Conservation (phyloP, 2,888 invertebrate genomes). For the Rhorus exstirpatorius region DNA sequence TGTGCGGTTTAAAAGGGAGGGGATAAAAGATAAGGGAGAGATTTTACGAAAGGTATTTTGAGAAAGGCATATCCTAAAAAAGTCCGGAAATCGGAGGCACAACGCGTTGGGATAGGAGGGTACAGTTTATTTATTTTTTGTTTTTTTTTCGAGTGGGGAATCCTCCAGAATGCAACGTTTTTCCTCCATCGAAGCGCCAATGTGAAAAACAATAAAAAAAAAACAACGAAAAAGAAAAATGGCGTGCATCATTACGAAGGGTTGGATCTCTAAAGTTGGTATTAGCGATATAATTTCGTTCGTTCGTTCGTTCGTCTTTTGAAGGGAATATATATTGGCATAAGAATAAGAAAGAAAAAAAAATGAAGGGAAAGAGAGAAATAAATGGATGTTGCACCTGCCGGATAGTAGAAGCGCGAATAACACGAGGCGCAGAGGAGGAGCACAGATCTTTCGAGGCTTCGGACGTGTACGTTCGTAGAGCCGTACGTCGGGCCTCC, state of each 20-base stretch:
- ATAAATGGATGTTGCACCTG: slow-evolving; percentile 80
- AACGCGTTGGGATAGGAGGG: no score
- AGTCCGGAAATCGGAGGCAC: no score
- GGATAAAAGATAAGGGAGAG: no score
- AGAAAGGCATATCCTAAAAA: no score
- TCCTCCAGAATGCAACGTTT: no score
- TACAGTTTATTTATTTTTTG: no score
- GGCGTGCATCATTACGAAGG: slow-evolving; percentile 31
- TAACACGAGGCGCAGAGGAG: slow-evolving; percentile 74
- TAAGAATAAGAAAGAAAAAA: slow-evolving; percentile 43
- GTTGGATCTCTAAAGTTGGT: slow-evolving; percentile 43
- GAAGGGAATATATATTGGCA: background rate
- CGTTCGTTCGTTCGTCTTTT: background rate
- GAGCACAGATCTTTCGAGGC: slow-evolving; percentile 76
- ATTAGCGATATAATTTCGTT: slow-evolving; percentile 13
- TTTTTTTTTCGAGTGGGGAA: no score
- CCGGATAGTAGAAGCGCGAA: slow-evolving; percentile 79
- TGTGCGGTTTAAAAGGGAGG: no score
- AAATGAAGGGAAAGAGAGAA: slow-evolving; percentile 44
- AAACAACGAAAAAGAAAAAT: slow-evolving; percentile 28
- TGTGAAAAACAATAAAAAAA: background rate
- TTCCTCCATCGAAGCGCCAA: no score
- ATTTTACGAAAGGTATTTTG: no score
- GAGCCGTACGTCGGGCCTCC: slow-evolving; percentile 76
- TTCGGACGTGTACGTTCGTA: slow-evolving; percentile 79